Evolutionary conservation across 1,140 invertebrate species (phyloP).

Genomic region (Atta colombica): DNA sequence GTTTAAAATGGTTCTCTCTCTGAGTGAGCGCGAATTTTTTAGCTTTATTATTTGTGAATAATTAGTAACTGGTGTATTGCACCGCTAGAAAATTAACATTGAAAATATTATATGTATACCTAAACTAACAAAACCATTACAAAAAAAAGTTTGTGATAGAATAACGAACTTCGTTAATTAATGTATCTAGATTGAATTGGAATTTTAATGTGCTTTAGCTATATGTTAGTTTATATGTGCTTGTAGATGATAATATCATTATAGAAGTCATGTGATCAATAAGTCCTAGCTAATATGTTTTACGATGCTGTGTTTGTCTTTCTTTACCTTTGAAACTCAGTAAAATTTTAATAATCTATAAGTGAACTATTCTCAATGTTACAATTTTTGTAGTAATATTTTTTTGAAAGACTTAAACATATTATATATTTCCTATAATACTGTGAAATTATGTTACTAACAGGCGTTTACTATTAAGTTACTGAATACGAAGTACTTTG

Average conservation of each 20-base stretch:
- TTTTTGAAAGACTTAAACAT: background rate
- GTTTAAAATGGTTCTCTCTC: background rate
- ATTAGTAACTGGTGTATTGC: background rate
- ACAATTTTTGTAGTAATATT: background rate
- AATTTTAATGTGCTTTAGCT: background rate
- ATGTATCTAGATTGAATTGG: background rate
- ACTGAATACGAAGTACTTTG: background rate
- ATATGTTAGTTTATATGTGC: slow-evolving; percentile 30
- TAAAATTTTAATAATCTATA: slow-evolving; percentile 59
- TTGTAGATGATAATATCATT: slow-evolving; percentile 40
- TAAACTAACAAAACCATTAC: slow-evolving; percentile 42
- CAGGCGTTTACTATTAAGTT: background rate
- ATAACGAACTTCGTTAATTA: slow-evolving; percentile 8
- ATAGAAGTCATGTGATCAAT: slow-evolving; percentile 18
- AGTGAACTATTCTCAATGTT: background rate
- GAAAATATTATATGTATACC: slow-evolving; percentile 9
- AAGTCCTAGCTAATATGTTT: slow-evolving; percentile 12
- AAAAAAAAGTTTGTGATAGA: slow-evolving; percentile 1
- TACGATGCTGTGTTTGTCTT: slow-evolving; percentile 28
- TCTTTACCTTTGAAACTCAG: slow-evolving; percentile 5
- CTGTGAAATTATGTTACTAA: background rate
- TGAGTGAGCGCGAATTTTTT: slow-evolving; percentile 30
- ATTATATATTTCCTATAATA: background rate
- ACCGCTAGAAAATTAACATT: slow-evolving; percentile 31
- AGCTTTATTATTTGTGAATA: slow-evolving; percentile 7